phyloP scores from a whole-genome alignment of 2,888 invertebrate species.

The Clusia tigrina region DNA sequence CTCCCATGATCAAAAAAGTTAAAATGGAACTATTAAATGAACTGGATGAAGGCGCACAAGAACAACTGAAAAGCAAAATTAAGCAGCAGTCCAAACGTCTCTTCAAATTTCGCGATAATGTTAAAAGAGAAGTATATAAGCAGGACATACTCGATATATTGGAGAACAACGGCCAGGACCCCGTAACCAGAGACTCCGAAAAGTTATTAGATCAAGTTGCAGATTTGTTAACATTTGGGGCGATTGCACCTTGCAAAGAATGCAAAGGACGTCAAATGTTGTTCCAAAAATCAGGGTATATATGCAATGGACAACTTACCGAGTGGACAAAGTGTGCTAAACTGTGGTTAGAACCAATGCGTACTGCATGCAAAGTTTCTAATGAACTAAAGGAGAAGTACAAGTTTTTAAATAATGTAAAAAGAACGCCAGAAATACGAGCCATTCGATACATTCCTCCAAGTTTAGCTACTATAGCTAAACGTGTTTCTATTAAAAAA shows the following conservation, averaged over 20 bases:
- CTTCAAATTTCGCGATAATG: conserved; percentile 72
- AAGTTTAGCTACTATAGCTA: conserved; percentile 56
- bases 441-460: conserved; percentile 68
- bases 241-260: conserved; percentile 77
- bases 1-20: conserved; percentile 73
- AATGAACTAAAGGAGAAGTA: conserved; percentile 67
- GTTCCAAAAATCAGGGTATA: conserved; percentile 79
- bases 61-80: conserved; percentile 68
- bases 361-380: conserved; percentile 76
- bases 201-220: conserved; percentile 73
- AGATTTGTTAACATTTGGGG: conserved; percentile 91
- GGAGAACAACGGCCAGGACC: conserved; percentile 75
- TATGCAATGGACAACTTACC: conserved; percentile 75
- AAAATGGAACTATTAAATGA: conserved; percentile 72
- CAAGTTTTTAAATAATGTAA: conserved; percentile 70
- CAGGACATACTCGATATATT: conserved; percentile 72
- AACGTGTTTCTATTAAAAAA: conserved; percentile 42
- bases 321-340: conserved; percentile 92
- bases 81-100: conserved; percentile 51
- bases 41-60: conserved; percentile 68
- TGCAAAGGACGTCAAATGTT: conserved; percentile 80
- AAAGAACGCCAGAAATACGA: conserved; percentile 69
- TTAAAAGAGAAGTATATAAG: conserved; percentile 70
- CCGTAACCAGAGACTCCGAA: conserved; percentile 73
- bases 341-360: conserved; percentile 75